These are phyloP conservation scores for Oscheius sp. DNA, from an alignment of 2,888 invertebrate species.

Conservation along the genomic window DNA sequence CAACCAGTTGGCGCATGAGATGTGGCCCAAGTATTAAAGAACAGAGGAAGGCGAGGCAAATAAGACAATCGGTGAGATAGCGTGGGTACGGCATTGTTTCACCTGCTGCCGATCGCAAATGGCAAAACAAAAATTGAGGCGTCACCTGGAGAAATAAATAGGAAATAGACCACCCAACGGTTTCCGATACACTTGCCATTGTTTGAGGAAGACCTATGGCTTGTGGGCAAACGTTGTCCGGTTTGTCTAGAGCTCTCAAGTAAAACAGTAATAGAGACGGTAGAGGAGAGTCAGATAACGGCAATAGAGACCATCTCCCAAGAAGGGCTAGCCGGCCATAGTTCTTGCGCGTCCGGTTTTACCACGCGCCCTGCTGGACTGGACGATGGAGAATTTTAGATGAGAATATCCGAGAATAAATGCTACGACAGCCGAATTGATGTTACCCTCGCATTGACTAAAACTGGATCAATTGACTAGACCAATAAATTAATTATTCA, in stretches of 20 bases:
- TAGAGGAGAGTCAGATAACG: not conserved
- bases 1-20: too few species aligned
- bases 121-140: not conserved
- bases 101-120: not conserved
- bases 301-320: constrained; percentile 13
- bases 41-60: too few species aligned
- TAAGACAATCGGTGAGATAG: not conserved
- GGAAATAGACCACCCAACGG: not conserved
- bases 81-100: not conserved
- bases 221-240: not conserved
- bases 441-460: constrained; percentile 4
- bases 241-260: not conserved
- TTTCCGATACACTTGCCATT: too few species aligned
- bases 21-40: too few species aligned
- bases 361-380: constrained; percentile 23
- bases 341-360: constrained; percentile 36
- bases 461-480: constrained; percentile 3
- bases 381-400: constrained; percentile 27
- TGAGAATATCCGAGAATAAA: constrained; percentile 29
- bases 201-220: too few species aligned
- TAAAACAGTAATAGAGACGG: not conserved
- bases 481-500: constrained; percentile 16
- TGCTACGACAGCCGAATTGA: constrained; percentile 16
- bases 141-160: not conserved
- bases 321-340: constrained; percentile 24